These are phyloP conservation scores for Dynastes grantii DNA, from an alignment of 2,888 invertebrate species.

Conservation along the genomic window DNA sequence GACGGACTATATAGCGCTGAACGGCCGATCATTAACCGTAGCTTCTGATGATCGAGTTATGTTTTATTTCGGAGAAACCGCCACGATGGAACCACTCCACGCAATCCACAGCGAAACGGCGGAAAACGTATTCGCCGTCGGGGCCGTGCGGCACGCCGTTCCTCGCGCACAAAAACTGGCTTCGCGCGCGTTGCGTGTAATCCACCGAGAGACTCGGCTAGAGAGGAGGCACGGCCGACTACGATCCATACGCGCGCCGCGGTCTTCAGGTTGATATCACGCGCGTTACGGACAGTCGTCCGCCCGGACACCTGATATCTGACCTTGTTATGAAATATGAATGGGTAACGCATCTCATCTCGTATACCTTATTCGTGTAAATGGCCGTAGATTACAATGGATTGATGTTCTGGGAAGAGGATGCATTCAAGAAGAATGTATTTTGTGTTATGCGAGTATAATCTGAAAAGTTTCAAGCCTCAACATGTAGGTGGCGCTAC, in stretches of 20 bases:
- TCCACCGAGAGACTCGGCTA: background rate
- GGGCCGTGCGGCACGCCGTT: conserved; percentile 5
- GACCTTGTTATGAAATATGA: conserved; percentile 52
- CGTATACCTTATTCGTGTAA: background rate
- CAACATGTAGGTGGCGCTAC: too few species aligned
- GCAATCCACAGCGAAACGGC: too few species aligned
- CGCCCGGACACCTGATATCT: conserved; percentile 45
- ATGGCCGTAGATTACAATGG: too few species aligned
- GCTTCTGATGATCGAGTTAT: conserved; percentile 43
- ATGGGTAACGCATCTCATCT: conserved; percentile 16
- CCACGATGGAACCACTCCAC: background rate
- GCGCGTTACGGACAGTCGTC: background rate
- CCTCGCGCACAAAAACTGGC: conserved; percentile 42
- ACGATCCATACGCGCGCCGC: conserved; percentile 22
- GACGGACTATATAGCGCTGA: conserved; percentile 14
- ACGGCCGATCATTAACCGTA: conserved; percentile 31
- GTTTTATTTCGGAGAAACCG: conserved; percentile 37
- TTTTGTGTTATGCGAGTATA: too few species aligned
- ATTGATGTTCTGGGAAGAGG: too few species aligned
- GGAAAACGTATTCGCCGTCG: too few species aligned
- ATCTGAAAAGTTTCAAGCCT: too few species aligned
- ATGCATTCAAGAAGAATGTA: too few species aligned
- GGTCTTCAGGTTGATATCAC: conserved; percentile 42
- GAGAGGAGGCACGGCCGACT: background rate
- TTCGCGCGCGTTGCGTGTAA: conserved; percentile 28